These are phyloP conservation scores for Eristalis intricaria DNA, from an alignment of 2,888 invertebrate genomes.

Conservation along the genomic window DNA sequence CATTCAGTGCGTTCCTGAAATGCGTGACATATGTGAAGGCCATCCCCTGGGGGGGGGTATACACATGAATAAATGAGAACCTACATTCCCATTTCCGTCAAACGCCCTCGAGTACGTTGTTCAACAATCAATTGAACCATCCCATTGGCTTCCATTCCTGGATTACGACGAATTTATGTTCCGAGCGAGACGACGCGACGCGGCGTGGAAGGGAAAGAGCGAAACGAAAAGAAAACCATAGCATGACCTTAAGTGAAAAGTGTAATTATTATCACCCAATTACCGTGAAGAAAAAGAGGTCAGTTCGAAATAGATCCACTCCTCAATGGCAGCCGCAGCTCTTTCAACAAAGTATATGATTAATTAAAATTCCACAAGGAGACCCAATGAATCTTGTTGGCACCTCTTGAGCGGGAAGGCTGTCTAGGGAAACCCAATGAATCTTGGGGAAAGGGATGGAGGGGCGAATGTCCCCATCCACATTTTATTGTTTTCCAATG, in stretches of 20 bases:
- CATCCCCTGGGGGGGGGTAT: background rate
- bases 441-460: background rate
- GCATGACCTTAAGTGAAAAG: background rate
- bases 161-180: background rate
- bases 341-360: background rate
- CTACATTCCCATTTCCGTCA: background rate
- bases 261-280: constrained; percentile 40
- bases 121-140: constrained; percentile 26
- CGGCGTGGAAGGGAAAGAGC: background rate
- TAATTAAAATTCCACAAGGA: constrained; percentile 30
- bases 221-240: background rate
- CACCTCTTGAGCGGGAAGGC: background rate
- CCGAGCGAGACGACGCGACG: no score
- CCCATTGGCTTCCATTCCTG: background rate
- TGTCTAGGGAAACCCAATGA: constrained; percentile 14
- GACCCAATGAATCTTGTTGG: constrained; percentile 3
- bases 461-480: background rate
- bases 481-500: constrained; percentile 31
- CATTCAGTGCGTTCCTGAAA: background rate
- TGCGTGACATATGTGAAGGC: background rate
- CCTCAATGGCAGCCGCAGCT: background rate
- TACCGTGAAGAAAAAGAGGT: constrained; percentile 29
- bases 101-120: constrained; percentile 9
- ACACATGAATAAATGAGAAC: background rate
- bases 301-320: constrained; percentile 2